These are phyloP conservation scores for Gonocerus acuteangulatus DNA, from an alignment of 2,888 invertebrate genomes.

Conservation along the genomic window DNA sequence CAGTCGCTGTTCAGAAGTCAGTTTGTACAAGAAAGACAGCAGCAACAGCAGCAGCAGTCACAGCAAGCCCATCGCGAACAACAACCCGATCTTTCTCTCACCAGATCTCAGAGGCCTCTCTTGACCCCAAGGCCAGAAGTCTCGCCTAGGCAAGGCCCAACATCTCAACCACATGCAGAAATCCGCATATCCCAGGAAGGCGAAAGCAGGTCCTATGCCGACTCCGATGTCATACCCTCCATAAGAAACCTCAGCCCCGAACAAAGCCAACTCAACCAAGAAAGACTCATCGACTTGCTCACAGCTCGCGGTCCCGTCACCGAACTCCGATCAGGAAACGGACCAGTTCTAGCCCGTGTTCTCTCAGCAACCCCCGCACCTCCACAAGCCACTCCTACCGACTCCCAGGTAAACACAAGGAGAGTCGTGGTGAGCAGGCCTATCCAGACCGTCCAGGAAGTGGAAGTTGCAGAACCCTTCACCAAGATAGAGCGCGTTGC, in stretches of 20 bases:
- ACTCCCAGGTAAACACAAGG: slow-evolving; percentile 47
- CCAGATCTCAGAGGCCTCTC: not conserved
- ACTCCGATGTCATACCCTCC: not conserved
- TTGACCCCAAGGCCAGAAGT: not conserved
- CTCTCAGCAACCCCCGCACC: slow-evolving; percentile 53
- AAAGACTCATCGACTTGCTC: slow-evolving; percentile 48
- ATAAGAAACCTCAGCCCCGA: slow-evolving; percentile 41
- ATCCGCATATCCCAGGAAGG: too few relatives aligned
- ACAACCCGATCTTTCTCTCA: not conserved
- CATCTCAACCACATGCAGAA: not conserved
- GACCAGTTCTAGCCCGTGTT: slow-evolving; percentile 49
- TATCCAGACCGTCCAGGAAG: slow-evolving; percentile 54
- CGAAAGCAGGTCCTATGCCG: too few relatives aligned
- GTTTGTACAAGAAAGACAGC: not conserved
- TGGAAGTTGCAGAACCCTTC: slow-evolving; percentile 53
- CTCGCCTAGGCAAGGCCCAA: slow-evolving; percentile 35
- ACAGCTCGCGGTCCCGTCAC: slow-evolving; percentile 43
- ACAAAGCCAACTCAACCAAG: slow-evolving; percentile 45
- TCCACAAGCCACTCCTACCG: slow-evolving; percentile 43
- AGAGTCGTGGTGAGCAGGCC: slow-evolving; percentile 55
- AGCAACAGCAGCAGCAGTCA: not conserved
- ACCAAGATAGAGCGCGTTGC: slow-evolving; percentile 52
- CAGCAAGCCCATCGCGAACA: not conserved
- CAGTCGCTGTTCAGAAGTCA: not conserved
- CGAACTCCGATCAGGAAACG: slow-evolving; percentile 37